Conservation (phyloP, 2,797 vertebrate species). For the Denticeps clupeoides region DNA sequence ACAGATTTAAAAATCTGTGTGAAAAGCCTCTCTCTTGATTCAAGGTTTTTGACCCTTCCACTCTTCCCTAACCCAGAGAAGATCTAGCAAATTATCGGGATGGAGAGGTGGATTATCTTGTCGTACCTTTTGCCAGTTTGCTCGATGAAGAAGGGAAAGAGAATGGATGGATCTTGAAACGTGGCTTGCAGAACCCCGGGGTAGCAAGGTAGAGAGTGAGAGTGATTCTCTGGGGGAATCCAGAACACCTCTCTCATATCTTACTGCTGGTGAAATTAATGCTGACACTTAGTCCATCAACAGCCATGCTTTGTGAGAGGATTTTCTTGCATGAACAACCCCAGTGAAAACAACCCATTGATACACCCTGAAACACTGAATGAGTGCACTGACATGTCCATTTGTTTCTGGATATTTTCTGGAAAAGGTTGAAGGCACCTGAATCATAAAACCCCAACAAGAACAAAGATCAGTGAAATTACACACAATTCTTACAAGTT, state of each 20-base stretch:
- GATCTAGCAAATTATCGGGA: no score
- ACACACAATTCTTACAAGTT: conserved; percentile 8
- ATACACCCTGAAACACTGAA: conserved; percentile 13
- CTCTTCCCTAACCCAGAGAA: no score
- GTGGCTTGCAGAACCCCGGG: no score
- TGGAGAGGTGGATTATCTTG: no score
- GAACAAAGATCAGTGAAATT: conserved; percentile 16
- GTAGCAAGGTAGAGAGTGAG: no score
- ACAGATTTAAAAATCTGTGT: no score
- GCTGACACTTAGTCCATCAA: conserved; percentile 5
- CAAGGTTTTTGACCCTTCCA: no score
- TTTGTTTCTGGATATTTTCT: conserved; percentile 14
- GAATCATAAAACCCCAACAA: conserved; percentile 9
- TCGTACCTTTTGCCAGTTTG: no score
- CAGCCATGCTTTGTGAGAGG: conserved; percentile 12
- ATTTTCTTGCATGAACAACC: conserved; percentile 14
- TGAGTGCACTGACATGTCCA: conserved; percentile 10
- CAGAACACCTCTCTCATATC: conserved; percentile 8
- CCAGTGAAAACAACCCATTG: conserved; percentile 10
- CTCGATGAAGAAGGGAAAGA: no score
- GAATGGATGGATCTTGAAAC: no score
- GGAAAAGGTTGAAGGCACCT: conserved; percentile 14
- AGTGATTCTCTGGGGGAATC: no score
- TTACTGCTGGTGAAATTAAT: conserved; percentile 11
- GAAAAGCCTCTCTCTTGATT: no score